Percentiles rank a stretch among this genome's conserved stretches.
Evolutionary conservation across 2,797 vertebrate genomes (phyloP).

Genomic region (Poeciliopsis infans): DNA sequence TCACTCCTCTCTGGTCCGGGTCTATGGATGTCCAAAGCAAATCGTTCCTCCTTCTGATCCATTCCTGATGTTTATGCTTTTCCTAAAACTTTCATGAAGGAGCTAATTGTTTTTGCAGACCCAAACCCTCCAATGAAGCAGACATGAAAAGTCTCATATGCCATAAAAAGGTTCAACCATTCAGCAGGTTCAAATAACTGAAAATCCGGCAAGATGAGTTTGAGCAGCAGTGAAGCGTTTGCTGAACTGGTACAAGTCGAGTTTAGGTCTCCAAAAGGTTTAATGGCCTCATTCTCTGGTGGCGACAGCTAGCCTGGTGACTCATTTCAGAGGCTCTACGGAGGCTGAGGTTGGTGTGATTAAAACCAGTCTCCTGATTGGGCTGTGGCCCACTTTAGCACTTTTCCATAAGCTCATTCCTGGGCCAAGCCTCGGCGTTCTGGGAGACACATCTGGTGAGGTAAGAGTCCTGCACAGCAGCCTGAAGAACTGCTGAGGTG

Average conservation of each 20-base stretch:
- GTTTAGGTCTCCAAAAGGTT: slow-evolving; percentile 17
- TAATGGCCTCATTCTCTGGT: slow-evolving; percentile 36
- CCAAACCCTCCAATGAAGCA: not conserved
- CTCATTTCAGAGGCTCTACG: slow-evolving; percentile 38
- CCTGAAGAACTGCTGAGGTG: not conserved
- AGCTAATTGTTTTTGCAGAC: not conserved
- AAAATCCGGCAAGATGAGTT: not conserved
- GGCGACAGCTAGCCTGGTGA: slow-evolving; percentile 55
- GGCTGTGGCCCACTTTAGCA: slow-evolving; percentile 64
- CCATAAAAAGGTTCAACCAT: not conserved
- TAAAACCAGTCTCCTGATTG: slow-evolving; percentile 47
- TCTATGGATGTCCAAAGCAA: not conserved
- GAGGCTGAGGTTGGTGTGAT: slow-evolving; percentile 55
- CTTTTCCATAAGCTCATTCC: slow-evolving; percentile 55
- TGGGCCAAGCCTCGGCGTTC: slow-evolving; percentile 16
- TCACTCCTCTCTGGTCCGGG: not conserved
- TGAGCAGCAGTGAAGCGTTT: not conserved
- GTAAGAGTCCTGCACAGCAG: slow-evolving; percentile 10
- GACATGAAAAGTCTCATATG: not conserved
- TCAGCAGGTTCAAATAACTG: not conserved
- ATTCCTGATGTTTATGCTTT: not conserved
- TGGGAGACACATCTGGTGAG: slow-evolving; percentile 18
- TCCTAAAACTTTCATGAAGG: not conserved
- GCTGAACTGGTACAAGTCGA: not conserved
- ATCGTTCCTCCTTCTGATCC: not conserved